Base-by-base conservation (phyloP, 1,140 invertebrate genomes). In the Brachionus calyciflorus region DNA sequence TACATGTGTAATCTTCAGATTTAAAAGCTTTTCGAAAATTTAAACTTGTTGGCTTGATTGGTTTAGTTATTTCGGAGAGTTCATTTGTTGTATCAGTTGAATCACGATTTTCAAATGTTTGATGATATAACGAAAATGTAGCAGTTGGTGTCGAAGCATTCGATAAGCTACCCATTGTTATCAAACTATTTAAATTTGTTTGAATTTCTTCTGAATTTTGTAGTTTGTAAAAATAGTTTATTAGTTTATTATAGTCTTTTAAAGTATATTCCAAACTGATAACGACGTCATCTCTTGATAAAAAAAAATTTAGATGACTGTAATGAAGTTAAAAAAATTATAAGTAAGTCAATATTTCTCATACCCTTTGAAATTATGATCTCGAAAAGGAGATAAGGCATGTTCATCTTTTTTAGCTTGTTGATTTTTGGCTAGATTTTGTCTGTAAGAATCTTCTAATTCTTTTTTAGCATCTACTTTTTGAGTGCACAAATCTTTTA, bases 401-500 rank as follows among this genome's bases (percentile, higher is more conserved):
- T 28, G 33, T 60, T 60, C 55, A 5, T 14, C n/a, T 46, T 46
- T 46, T 46, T 17, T 46, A 7, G 44, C 44, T 46, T 33, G 24
- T 57, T 57, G 24, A 19, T 57, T 6, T 33, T 30, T 55, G 3
- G 37, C 9, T 19, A 73, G 2, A 37, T 73, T 49, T 41, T 73
- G 46, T 73, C 69, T 30, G 2, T 51, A 24, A 1, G 51, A 37
- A 12, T 73, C 69, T 21, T 55, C 69, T 1, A 73, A 21, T 26
- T 73, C 44, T 49, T 49, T 55, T 53, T 73, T 73, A 17, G 19
- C n/a, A 21, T 73, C 69, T n/a, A 73, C 14, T 26, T 30, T 51
- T 33, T 49, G 28, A 28, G 28, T 48, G 26, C 19, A 9, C 46
- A 73, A 33, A 19, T 33, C 33, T 19, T 19, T 24, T 40, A 73